Conservation (phyloP, 1,140 invertebrate species). For the Tetramorium simillimum region DNA sequence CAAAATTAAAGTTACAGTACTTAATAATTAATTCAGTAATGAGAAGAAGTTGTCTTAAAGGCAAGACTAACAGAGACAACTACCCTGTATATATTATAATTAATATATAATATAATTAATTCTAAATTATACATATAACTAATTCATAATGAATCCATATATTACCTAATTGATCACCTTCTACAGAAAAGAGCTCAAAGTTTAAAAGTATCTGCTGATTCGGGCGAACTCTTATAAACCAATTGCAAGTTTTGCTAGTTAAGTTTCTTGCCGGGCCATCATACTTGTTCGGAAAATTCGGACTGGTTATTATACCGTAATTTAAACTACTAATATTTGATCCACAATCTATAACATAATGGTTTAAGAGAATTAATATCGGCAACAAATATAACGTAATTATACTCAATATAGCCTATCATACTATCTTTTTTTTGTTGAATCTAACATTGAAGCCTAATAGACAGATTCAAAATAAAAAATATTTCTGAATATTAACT, state of each 20-base stretch:
- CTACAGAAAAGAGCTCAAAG: slow-evolving; percentile 95
- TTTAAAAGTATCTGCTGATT: slow-evolving; percentile 94
- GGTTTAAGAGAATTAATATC: not conserved
- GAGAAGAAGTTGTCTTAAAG: no score
- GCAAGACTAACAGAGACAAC: no score
- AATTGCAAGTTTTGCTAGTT: slow-evolving; percentile 95
- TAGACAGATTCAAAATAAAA: no score
- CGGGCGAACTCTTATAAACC: slow-evolving; percentile 94
- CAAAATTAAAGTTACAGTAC: no score
- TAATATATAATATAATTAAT: no score
- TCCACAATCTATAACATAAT: slow-evolving; percentile 90
- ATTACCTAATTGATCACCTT: slow-evolving; percentile 94
- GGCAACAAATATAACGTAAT: slow-evolving; percentile 12
- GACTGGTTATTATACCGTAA: slow-evolving; percentile 94
- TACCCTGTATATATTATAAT: no score
- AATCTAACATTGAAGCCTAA: no score
- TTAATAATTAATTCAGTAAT: no score
- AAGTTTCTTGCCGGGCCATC: slow-evolving; percentile 90
- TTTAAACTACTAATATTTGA: slow-evolving; percentile 94
- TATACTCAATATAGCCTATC: no score
- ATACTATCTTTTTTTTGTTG: no score
- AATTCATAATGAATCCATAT: not conserved
- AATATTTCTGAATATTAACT: no score
- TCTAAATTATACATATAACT: slow-evolving; percentile 47
- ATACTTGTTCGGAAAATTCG: slow-evolving; percentile 95